Evolutionary conservation across 1,140 invertebrate genomes (phyloP).

Genomic region (Drosophila gunungcola): DNA sequence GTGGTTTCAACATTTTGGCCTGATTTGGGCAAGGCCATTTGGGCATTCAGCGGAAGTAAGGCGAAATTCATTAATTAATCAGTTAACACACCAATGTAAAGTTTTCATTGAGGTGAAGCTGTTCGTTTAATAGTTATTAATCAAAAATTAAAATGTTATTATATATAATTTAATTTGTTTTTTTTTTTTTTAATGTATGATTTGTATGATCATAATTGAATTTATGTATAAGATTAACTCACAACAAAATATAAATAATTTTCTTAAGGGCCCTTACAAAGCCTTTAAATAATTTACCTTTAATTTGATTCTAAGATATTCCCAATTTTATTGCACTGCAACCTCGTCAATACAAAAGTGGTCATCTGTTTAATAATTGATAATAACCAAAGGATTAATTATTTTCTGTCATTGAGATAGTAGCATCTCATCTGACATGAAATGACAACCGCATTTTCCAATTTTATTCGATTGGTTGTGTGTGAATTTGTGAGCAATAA

Average conservation of each 20-base stretch:
- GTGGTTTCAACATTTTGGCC: constrained; percentile 54
- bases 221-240: not conserved
- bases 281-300: not conserved
- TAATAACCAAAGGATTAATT: constrained; percentile 34
- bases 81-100: constrained; percentile 1
- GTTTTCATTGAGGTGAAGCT: not conserved
- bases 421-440: constrained; percentile 13
- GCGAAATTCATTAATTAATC: constrained; percentile 30
- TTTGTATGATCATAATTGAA: not conserved
- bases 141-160: too few species aligned
- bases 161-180: too few species aligned
- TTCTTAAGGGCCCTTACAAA: not conserved
- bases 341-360: not conserved
- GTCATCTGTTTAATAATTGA: constrained; percentile 22
- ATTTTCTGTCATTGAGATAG: constrained; percentile 15
- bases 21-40: constrained; percentile 45
- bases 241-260: not conserved
- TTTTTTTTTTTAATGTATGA: not conserved
- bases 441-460: constrained; percentile 44
- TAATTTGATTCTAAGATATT: constrained; percentile 1
- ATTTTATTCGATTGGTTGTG: constrained; percentile 39
- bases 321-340: not conserved
- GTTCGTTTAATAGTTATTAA: too few species aligned
- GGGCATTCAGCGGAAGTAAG: constrained; percentile 11
- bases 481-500: constrained; percentile 47